Conservation (phyloP, 2,797 vertebrate genomes). For the Muscicapa striata region DNA sequence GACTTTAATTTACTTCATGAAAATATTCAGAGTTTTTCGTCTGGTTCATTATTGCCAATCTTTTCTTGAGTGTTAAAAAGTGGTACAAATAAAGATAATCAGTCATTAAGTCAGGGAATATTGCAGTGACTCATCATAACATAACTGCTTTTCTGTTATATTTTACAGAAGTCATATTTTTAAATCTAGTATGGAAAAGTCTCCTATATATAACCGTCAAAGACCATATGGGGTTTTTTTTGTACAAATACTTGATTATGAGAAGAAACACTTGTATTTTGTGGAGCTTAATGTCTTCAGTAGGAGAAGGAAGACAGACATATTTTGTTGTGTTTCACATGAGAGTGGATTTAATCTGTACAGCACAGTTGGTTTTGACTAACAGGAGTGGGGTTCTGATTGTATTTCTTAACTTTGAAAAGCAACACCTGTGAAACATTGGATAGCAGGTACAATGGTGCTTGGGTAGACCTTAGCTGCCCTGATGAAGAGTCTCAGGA, state of each 20-base stretch:
- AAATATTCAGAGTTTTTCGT: background rate
- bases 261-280: background rate
- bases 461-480: background rate
- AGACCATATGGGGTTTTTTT: background rate
- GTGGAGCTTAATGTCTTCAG: background rate
- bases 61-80: background rate
- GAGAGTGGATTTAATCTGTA: background rate
- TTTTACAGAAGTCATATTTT: background rate
- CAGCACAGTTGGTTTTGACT: background rate
- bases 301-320: background rate
- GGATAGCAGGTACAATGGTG: background rate
- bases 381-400: background rate
- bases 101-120: background rate
- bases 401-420: background rate
- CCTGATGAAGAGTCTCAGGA: background rate
- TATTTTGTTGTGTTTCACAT: background rate
- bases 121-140: background rate
- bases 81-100: background rate
- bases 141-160: background rate
- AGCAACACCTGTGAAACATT: background rate
- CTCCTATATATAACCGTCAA: background rate
- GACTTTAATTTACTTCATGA: conserved; percentile 50
- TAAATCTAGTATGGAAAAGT: background rate
- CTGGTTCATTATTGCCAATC: background rate
- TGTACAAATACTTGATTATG: background rate